Percentiles rank a stretch among this genome's conserved stretches.
Evolutionary conservation across 1,140 invertebrate species (phyloP).

Genomic region (Drosophila orena): DNA sequence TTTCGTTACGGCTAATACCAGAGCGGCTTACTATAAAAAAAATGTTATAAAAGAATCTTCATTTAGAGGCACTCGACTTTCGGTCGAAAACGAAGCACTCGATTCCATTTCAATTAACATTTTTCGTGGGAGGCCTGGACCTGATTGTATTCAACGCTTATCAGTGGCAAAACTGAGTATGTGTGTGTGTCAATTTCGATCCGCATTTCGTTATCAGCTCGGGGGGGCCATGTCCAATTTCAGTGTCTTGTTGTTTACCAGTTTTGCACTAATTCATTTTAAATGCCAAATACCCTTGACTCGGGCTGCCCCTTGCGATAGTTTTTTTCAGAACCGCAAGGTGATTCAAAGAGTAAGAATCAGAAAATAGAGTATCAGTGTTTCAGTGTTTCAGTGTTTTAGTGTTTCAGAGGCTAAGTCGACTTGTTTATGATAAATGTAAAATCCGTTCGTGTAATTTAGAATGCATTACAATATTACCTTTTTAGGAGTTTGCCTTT

Average conservation of each 20-base stretch:
- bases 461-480: too few species aligned
- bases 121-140: conserved; percentile 9
- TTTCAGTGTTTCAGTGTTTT: background rate
- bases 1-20: conserved; percentile 21
- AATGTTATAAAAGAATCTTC: conserved; percentile 31
- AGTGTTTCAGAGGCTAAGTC: background rate
- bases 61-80: conserved; percentile 8
- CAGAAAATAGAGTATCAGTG: background rate
- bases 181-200: conserved; percentile 28
- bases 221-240: conserved; percentile 37
- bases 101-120: conserved; percentile 29
- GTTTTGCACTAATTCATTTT: conserved; percentile 62
- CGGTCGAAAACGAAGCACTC: conserved; percentile 8
- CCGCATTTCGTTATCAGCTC: conserved; percentile 44
- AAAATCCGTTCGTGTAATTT: too few species aligned
- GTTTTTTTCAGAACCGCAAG: conserved; percentile 13
- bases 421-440: background rate
- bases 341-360: conserved; percentile 9
- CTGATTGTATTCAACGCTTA: conserved; percentile 8
- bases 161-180: conserved; percentile 21
- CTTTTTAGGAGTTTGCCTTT: background rate
- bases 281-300: conserved; percentile 53
- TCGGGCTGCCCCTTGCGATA: conserved; percentile 15
- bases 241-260: conserved; percentile 58
- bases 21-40: conserved; percentile 25